Base-by-base conservation (phyloP, 2,113 vertebrate genomes). In the Phainopepla nitens region DNA sequence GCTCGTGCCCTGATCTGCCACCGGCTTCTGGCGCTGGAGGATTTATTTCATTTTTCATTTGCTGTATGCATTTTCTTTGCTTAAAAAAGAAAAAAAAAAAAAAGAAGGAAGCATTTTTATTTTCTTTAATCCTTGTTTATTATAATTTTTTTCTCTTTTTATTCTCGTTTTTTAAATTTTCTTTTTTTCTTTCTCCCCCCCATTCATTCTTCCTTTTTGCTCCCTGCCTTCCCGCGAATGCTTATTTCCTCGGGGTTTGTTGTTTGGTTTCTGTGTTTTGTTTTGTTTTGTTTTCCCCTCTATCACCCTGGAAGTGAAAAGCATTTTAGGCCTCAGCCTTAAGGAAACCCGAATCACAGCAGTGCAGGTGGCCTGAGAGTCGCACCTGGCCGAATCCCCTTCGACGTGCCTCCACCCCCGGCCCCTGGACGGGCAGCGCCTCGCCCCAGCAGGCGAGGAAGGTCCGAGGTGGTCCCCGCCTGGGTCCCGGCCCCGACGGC, bases 291-390 rank as follows among this genome's bases (percentile, higher is more conserved):
- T 15, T 65, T 49, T 15, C 4, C 11, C 42, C 20, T 15, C 7
- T 68, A 70, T 80, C 39, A 90, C 71, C 49, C 57, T 96, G 93
- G 93, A 92, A 94, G n/a, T 57, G 58, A 94, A 95, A 83, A 7
- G 11, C 56, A 11, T 73, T 85, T 92, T 95, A 96, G 96, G 96
- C 94, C 97, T 82, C 94, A 81, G 51, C 84, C 89, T 94, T 89
- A 84, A 96, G 57, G 75, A 93, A 93, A 86, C 60, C 17, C 62
- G 79, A 94, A 83, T 66, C 91, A 81, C 88, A 91, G 87, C 91
- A 76, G 54, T 95, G 71, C 93, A 70, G 76, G 89, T 87, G 58
- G 76, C 76, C 50, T 56, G 45, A 76, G 62, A 89, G n/a, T 79
- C 66, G 33, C 68, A 88, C 79, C 68, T 87, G 80, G 21, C 57